These are phyloP conservation scores for Chascanopsetta lugubris DNA, from an alignment of 2,113 vertebrate species.

Conservation along the genomic window DNA sequence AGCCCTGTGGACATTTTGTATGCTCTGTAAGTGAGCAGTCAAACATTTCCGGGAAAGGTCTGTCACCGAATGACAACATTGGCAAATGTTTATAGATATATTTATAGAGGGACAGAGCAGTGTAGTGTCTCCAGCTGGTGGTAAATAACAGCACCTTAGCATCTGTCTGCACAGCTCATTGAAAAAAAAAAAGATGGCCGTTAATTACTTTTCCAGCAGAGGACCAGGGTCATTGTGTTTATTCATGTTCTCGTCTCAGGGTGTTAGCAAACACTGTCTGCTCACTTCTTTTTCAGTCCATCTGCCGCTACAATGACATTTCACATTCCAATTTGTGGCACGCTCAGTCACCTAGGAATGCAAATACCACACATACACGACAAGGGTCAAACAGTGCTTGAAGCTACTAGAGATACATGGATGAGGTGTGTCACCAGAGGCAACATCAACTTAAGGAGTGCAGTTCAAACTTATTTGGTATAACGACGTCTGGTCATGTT, in stretches of 20 bases:
- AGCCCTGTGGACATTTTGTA: neutral
- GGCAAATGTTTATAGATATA: neutral
- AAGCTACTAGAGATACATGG: neutral
- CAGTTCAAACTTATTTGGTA: neutral
- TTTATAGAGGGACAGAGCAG: neutral
- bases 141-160: slow-evolving; percentile 13
- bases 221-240: slow-evolving; percentile 10
- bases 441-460: neutral
- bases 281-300: neutral
- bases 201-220: neutral
- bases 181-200: neutral
- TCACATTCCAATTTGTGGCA: neutral
- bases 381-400: neutral
- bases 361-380: neutral
- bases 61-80: neutral
- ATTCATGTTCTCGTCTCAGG: slow-evolving; percentile 5
- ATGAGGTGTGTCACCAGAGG: neutral
- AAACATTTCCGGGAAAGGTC: neutral
- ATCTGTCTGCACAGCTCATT: neutral
- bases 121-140: neutral
- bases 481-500: too few relatives aligned
- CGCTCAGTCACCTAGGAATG: neutral
- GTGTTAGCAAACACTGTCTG: neutral
- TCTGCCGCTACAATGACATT: neutral
- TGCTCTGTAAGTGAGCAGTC: neutral